A percentile compares a stretch with the other conserved stretches of the same genome.
phyloP scores from a whole-genome alignment of 2,113 vertebrate species.

The Festucalex cinctus region DNA sequence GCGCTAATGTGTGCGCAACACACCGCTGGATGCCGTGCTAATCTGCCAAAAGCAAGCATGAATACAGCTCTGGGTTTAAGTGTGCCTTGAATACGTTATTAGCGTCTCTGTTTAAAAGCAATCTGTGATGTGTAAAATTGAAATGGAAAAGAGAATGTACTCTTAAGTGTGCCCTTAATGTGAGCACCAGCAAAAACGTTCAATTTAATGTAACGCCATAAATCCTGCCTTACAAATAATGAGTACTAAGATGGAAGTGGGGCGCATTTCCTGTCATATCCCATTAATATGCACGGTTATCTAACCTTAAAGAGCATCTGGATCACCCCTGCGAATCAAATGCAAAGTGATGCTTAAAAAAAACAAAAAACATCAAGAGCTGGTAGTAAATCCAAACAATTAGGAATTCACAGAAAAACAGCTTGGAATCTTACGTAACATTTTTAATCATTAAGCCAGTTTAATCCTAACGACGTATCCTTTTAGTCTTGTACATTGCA shows the following conservation, averaged over 20 bases:
- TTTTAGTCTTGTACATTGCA: constrained; percentile 35
- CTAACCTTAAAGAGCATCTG: constrained; percentile 7
- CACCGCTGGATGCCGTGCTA: constrained; percentile 13
- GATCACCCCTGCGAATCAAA: not conserved
- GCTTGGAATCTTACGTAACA: not conserved
- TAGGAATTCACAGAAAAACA: constrained; percentile 5
- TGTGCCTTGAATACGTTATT: constrained; percentile 11
- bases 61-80: constrained; percentile 27
- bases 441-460: constrained; percentile 40
- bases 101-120: constrained; percentile 10
- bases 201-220: constrained; percentile 39
- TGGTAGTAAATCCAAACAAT: not conserved
- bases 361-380: not conserved
- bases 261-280: constrained; percentile 38
- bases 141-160: constrained; percentile 20
- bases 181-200: constrained; percentile 27
- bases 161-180: constrained; percentile 16
- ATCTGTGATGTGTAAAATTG: constrained; percentile 18
- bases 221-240: constrained; percentile 34
- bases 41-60: constrained; percentile 22
- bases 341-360: not conserved
- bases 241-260: constrained; percentile 33
- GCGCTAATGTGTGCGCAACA: constrained; percentile 8
- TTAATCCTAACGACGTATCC: constrained; percentile 33
- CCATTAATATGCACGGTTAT: constrained; percentile 26